phyloP scores from a whole-genome alignment of 2,888 invertebrate species.

The Pristionchus mayeri region DNA sequence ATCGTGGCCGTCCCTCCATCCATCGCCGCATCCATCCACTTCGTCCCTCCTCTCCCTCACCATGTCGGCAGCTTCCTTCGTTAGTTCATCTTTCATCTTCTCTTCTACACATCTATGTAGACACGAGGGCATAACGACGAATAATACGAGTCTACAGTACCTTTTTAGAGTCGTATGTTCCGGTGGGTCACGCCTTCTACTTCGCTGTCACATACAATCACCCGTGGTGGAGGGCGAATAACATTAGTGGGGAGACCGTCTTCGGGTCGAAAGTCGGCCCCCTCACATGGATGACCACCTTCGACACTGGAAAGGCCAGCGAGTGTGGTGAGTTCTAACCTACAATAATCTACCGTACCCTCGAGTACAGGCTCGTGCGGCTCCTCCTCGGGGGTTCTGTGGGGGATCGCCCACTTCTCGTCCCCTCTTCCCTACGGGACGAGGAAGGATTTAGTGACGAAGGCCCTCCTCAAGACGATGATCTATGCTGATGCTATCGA shows the following conservation, averaged over 20 bases:
- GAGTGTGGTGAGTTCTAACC: slow-evolving; percentile 63
- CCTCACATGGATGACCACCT: slow-evolving; percentile 66
- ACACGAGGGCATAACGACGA: background rate
- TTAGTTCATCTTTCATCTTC: slow-evolving; percentile 20
- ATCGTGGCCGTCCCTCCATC: slow-evolving; percentile 63
- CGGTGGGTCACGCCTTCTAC: slow-evolving; percentile 65
- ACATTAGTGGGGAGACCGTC: slow-evolving; percentile 59
- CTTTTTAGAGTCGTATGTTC: slow-evolving; percentile 62
- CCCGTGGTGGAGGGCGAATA: slow-evolving; percentile 63
- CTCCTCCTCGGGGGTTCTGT: slow-evolving; percentile 57
- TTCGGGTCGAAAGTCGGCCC: slow-evolving; percentile 30
- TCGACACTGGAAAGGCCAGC: slow-evolving; percentile 58
- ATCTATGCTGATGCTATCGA: slow-evolving; percentile 31
- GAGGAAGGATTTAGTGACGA: background rate
- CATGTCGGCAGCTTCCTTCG: slow-evolving; percentile 10
- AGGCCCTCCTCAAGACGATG: slow-evolving; percentile 5
- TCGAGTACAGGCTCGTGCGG: background rate
- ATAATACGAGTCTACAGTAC: background rate
- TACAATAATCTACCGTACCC: background rate
- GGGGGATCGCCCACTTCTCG: slow-evolving; percentile 68
- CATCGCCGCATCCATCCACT: slow-evolving; percentile 56
- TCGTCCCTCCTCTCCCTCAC: slow-evolving; percentile 56
- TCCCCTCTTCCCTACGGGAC: background rate
- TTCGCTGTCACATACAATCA: slow-evolving; percentile 65
- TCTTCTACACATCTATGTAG: background rate